Base-by-base conservation (phyloP, 1,140 invertebrate species). In the Eueides isabella region DNA sequence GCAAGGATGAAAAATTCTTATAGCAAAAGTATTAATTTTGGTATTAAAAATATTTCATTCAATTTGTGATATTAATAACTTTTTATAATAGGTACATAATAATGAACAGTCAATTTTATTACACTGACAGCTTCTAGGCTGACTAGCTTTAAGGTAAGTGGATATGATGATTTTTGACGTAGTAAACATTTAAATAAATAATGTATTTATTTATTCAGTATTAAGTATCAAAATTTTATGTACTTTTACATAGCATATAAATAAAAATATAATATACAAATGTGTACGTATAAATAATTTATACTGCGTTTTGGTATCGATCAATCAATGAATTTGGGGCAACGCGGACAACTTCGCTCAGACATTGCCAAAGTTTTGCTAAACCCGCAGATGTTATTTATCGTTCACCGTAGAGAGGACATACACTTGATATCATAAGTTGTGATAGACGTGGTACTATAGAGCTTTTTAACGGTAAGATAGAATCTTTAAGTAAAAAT, bases 311-410 rank as follows among this genome's bases (percentile, higher is more conserved):
- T 35, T 29, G 66, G 33, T 67, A 62, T 66, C 74, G 55, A 74
- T 66, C 76, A 67, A 77, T 77, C 68, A 72, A 74, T 68, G 67
- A 77, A 71, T 71, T 72, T 63, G 67, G 74, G 69, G 67, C 71
- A 67, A 63, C 67, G 65, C 5, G 66, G 33, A n/a, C n/a, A n/a
- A n/a, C n/a, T 38, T 78, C 67, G 61, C 61, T 61, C 64, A 65
- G 62, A 55, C 67, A 77, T 74, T 71, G 48, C 38, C 69, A 67
- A 77, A 77, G 66, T 80, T 77, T 61, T 66, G 64, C 64, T 64
- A 65, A 69, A 41, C 44, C 71, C 64, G 74, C 83, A 84, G 84
- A 82, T 85, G 84, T 81, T 84, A 82, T 85, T 85, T 85, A 85
- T 84, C 75, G 74, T 70, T 70, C 28, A 71, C 78, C 68, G 76